These are phyloP conservation scores for Porphyrio hochstetteri DNA, from an alignment of 2,113 vertebrate genomes.

Conservation along the genomic window DNA sequence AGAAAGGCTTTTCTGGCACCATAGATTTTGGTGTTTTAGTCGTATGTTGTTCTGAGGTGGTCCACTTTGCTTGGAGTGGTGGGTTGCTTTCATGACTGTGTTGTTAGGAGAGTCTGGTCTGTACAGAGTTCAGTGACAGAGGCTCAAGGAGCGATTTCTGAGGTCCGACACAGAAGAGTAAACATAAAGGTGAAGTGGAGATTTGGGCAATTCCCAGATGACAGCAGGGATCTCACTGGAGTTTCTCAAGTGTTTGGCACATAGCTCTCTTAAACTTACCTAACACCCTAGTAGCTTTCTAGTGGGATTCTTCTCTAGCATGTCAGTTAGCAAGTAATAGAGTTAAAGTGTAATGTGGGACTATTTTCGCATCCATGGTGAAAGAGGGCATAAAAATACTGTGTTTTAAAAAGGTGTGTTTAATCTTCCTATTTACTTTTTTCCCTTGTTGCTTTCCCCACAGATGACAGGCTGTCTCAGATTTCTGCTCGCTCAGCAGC, in stretches of 20 bases:
- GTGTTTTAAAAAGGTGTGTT: neutral
- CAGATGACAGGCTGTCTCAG: slow-evolving; percentile 85
- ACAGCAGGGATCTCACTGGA: neutral
- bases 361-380: neutral
- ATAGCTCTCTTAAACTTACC: neutral
- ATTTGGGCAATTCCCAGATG: neutral
- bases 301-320: neutral
- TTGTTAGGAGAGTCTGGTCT: neutral
- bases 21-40: neutral
- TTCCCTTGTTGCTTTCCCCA: neutral
- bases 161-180: neutral
- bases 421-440: neutral
- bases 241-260: neutral
- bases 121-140: neutral
- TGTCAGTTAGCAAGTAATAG: neutral
- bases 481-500: slow-evolving; percentile 84
- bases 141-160: neutral
- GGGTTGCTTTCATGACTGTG: neutral
- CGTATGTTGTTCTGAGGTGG: neutral
- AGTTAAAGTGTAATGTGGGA: neutral
- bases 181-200: neutral
- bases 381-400: neutral
- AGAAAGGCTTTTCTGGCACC: neutral
- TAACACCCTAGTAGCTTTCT: neutral
- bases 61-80: neutral